phyloP scores from a whole-genome alignment of 1,140 invertebrate species.

The Drosophila murphyi region DNA sequence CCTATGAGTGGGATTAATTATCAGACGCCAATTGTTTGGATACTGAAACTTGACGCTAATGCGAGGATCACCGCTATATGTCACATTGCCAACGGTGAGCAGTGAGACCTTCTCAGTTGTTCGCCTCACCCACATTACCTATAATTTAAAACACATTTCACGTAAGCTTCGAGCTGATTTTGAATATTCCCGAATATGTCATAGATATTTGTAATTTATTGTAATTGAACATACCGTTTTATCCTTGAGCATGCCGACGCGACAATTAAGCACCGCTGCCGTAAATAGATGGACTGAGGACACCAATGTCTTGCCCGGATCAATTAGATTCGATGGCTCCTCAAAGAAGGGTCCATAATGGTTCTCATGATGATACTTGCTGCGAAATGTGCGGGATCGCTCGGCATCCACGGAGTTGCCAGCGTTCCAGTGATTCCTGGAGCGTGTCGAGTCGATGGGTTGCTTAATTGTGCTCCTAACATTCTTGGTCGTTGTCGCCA shows the following conservation, averaged over 20 bases:
- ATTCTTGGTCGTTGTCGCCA: conserved; percentile 48
- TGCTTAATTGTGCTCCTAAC: conserved; percentile 57
- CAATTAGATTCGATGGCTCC: conserved; percentile 84
- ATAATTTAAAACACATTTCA: conserved; percentile 25
- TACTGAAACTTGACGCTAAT: conserved; percentile 91
- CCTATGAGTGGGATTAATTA: conserved; percentile 90
- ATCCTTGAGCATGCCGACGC: conserved; percentile 92
- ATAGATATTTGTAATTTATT: too few relatives aligned
- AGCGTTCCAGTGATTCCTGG: conserved; percentile 62
- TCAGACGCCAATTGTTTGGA: conserved; percentile 92
- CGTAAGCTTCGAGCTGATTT: too few relatives aligned
- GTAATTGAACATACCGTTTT: conserved; percentile 89
- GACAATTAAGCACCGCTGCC: conserved; percentile 91
- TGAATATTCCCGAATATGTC: too few relatives aligned
- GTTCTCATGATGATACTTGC: conserved; percentile 86
- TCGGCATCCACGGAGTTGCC: conserved; percentile 83
- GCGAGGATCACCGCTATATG: conserved; percentile 90
- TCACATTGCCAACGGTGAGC: conserved; percentile 90
- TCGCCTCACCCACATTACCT: conserved; percentile 92
- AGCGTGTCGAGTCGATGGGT: conserved; percentile 55
- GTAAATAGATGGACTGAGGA: conserved; percentile 89
- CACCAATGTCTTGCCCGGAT: conserved; percentile 85
- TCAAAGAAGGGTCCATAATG: conserved; percentile 92
- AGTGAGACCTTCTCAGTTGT: conserved; percentile 90
- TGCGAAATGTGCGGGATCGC: conserved; percentile 86